Base-by-base conservation (phyloP, 2,113 vertebrate species). In the Caretta caretta region DNA sequence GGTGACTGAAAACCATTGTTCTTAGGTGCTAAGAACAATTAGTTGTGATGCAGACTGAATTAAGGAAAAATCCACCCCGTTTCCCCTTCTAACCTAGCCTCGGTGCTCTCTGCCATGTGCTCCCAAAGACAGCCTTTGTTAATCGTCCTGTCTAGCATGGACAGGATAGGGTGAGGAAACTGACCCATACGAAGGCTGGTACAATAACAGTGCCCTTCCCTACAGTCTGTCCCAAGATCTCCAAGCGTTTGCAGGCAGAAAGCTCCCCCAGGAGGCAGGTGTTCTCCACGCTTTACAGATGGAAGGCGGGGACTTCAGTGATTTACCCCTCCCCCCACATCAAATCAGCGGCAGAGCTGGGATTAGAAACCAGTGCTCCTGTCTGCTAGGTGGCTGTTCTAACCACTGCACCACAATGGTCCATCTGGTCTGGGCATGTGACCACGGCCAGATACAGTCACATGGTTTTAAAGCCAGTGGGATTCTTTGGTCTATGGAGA, bases 71-170 rank as follows among this genome's bases (percentile, higher is more conserved):
- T 62, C 79, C 87, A 83, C 89, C 88, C 0, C 0, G 1, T 88
- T 38, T 93, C 42, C 6, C 78, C 91, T 93, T 87, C 92, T 90
- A 80, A 89, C 65, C n/a, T 12, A 0, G 62, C 84, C 94, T 95
- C 4, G 0, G 53, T 8, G 35, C 50, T 72, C 48, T 14, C n/a
- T 53, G 84, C 78, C 1, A 0, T 20, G 57, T 79, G 84, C 75
- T 79, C 80, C 87, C 94, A 62, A 86, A 76, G 91, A 56, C 85
- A 51, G n/a, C 10, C 31, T 49, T 86, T 38, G 10, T 72, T 57
- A 65, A n/a, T n/a, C 6, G 13, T 9, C 35, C 16, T 8, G 29
- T n/a, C 16, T n/a, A 65, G 31, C 12, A 19, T n/a, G 31, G 62
- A 35, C 35, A 69, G 62, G 62, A n/a, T 12, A 69, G 35, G 35